A percentile compares a stretch with the other conserved stretches of the same genome.
Conservation (phyloP, 1,140 invertebrate genomes). For the Sycophila sp. region DNA sequence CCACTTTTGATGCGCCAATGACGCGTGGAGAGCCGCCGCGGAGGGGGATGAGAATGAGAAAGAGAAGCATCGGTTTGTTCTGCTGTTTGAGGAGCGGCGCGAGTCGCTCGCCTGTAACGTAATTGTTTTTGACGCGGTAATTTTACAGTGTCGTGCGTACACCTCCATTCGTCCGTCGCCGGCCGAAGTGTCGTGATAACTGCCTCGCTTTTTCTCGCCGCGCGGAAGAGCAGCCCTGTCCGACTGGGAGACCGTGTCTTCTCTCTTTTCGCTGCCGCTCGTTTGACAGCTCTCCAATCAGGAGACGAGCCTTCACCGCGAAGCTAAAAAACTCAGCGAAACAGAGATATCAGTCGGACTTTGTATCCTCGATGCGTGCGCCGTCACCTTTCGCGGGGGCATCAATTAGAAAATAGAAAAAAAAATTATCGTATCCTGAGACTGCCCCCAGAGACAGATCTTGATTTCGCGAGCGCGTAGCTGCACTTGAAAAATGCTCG, state of each 20-base stretch:
- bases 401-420: too few species aligned
- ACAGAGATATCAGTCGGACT: constrained; percentile 14
- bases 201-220: constrained; percentile 51
- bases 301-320: constrained; percentile 35
- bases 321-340: constrained; percentile 11
- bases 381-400: too few species aligned
- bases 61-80: constrained; percentile 16
- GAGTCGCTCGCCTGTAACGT: constrained; percentile 59
- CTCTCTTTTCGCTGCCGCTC: neutral
- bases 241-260: neutral
- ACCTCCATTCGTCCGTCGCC: constrained; percentile 44
- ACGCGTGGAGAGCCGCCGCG: neutral
- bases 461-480: constrained; percentile 1
- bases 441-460: neutral
- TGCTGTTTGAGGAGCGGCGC: constrained; percentile 22
- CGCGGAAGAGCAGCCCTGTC: neutral
- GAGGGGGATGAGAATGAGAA: neutral
- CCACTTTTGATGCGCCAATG: neutral
- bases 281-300: constrained; percentile 46
- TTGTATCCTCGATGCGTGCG: too few species aligned
- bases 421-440: neutral
- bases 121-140: constrained; percentile 67
- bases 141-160: constrained; percentile 67
- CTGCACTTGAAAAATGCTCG: neutral
- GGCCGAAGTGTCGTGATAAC: constrained; percentile 51